Percentiles rank a stretch among this genome's conserved stretches.
These are phyloP conservation scores for Crocidura indochinensis DNA, from an alignment of 2,797 vertebrate genomes.

Conservation along the genomic window DNA sequence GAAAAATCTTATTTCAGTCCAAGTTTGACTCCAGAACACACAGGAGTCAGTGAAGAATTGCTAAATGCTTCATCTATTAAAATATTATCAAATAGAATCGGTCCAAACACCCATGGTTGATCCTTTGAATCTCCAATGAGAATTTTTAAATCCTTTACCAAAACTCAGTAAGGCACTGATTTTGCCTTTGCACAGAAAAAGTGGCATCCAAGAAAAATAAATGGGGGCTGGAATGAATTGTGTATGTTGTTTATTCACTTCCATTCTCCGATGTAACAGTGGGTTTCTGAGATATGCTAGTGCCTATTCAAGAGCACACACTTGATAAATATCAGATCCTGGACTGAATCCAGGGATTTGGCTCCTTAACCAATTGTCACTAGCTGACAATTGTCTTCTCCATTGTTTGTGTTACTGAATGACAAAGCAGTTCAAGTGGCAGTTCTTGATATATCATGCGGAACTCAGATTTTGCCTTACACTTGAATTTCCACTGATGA, in stretches of 20 bases:
- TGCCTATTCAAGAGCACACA: not conserved
- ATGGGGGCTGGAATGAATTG: not conserved
- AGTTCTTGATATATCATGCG: not conserved
- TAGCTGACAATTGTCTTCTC: not conserved
- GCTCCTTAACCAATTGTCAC: not conserved
- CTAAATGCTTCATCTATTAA: not conserved
- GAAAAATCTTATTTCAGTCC: too few species aligned
- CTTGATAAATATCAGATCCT: not conserved
- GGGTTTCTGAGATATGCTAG: not conserved
- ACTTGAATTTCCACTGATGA: not conserved
- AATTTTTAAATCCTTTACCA: not conserved
- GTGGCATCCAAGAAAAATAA: not conserved
- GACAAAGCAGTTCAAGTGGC: not conserved
- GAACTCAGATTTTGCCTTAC: not conserved
- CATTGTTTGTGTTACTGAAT: not conserved
- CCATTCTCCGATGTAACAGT: not conserved
- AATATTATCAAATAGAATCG: constrained; percentile 1
- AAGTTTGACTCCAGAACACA: not conserved
- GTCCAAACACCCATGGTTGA: not conserved
- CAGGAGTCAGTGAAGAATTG: not conserved
- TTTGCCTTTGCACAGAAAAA: constrained; percentile 44
- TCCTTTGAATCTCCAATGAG: not conserved
- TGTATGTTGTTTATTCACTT: not conserved
- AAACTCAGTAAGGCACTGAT: not conserved
- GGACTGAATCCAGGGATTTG: not conserved